Evolutionary conservation across 2,888 invertebrate genomes (phyloP).

Genomic region (Xylota segnis): DNA sequence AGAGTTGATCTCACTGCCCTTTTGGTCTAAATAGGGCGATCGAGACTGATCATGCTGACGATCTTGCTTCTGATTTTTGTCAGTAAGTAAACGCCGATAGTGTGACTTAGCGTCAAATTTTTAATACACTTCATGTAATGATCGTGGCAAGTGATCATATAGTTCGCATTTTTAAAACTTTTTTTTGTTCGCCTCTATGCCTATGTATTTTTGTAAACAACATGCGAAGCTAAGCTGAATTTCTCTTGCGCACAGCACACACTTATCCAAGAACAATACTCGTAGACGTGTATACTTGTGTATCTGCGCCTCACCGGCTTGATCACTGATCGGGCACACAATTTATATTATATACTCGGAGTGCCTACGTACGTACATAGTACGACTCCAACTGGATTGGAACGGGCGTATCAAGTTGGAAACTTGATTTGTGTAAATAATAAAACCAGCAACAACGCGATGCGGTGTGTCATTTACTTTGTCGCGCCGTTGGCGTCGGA

Average conservation of each 20-base stretch:
- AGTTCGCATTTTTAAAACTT: background rate
- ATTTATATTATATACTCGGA: conserved; percentile 59
- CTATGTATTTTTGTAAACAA: conserved; percentile 24
- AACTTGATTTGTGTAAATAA: conserved; percentile 77
- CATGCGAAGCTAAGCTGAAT: conserved; percentile 47
- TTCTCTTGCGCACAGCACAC: conserved; percentile 54
- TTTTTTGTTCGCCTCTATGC: background rate
- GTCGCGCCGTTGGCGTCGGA: conserved; percentile 73
- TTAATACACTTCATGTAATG: background rate
- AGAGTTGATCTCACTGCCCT: background rate
- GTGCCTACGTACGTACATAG: conserved; percentile 36
- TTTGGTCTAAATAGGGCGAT: background rate
- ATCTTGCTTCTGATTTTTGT: background rate
- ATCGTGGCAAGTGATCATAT: background rate
- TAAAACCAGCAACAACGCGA: conserved; percentile 52
- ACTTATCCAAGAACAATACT: conserved; percentile 67
- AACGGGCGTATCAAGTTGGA: conserved; percentile 75
- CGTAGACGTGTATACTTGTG: conserved; percentile 18
- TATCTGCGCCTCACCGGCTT: conserved; percentile 47
- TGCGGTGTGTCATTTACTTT: conserved; percentile 75
- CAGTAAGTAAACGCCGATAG: background rate
- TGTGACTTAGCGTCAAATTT: background rate
- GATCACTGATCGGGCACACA: conserved; percentile 70
- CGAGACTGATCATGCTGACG: background rate
- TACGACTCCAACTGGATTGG: conserved; percentile 63